Evolutionary conservation across 1,140 invertebrate species (phyloP).

Genomic region (Liolophura sinensis): DNA sequence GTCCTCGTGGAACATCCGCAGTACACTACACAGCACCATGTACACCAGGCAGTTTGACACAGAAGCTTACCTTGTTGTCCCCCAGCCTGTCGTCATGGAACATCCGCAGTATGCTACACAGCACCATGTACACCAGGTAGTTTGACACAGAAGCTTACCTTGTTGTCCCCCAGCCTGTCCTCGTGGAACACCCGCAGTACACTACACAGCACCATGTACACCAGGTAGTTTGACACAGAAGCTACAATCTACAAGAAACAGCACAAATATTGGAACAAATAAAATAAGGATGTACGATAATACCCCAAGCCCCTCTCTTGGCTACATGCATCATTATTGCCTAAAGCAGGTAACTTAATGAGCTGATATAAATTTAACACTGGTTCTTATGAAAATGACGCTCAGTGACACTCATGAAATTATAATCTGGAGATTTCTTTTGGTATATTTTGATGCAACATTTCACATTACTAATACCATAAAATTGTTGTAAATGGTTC

Average conservation of each 20-base stretch:
- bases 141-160: conserved; percentile 21
- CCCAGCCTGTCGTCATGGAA: conserved; percentile 45
- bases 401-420: no score
- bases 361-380: no score
- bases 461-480: no score
- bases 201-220: conserved; percentile 34
- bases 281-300: neutral
- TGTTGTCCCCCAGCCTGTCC: conserved; percentile 29
- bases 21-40: conserved; percentile 26
- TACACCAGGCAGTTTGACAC: conserved; percentile 35
- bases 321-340: no score
- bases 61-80: conserved; percentile 18
- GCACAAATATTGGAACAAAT: neutral
- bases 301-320: no score
- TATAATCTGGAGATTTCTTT: no score
- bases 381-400: no score
- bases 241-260: conserved; percentile 27
- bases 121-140: conserved; percentile 30
- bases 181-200: conserved; percentile 39
- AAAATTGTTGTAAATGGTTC: no score
- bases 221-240: conserved; percentile 16
- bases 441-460: no score
- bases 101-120: conserved; percentile 28
- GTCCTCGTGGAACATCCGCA: conserved; percentile 39
- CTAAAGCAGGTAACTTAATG: no score